Conservation (phyloP, 2,888 invertebrate species). For the Drosophila maculinotata region DNA sequence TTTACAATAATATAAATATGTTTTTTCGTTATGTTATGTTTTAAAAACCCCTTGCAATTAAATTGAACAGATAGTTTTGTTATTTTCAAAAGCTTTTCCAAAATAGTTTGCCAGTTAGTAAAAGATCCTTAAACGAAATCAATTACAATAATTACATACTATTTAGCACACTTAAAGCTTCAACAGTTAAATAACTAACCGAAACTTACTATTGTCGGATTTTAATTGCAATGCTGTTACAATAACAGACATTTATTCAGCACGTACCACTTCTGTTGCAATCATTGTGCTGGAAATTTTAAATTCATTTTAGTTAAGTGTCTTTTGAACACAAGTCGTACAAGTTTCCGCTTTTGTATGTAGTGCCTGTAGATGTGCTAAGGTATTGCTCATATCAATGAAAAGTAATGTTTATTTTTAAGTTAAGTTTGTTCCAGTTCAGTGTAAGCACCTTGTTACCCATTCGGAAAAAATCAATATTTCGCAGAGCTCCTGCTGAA, state of each 20-base stretch:
- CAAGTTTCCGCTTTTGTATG: not conserved
- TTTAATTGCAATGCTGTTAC: not conserved
- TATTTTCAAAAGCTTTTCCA: not conserved
- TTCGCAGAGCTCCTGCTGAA: slow-evolving; percentile 1
- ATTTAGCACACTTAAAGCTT: not conserved
- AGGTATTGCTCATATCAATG: slow-evolving; percentile 24
- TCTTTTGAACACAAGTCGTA: not conserved
- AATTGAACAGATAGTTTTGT: no score
- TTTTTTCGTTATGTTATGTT: no score
- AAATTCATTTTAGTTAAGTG: not conserved
- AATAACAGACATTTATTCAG: not conserved
- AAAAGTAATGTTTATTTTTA: slow-evolving; percentile 20
- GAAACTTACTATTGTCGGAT: not conserved
- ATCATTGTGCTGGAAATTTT: not conserved
- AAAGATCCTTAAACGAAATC: no score
- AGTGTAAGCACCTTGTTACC: not conserved
- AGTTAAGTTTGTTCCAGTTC: slow-evolving; percentile 12
- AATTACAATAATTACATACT: not conserved
- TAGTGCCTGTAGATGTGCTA: not conserved
- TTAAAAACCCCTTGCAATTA: no score
- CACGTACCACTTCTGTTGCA: no score
- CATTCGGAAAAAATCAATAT: slow-evolving; percentile 15
- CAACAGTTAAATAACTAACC: not conserved
- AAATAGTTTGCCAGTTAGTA: not conserved
- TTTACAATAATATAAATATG: no score